Percentiles rank a stretch among this genome's conserved stretches.
Evolutionary conservation across 2,113 vertebrate species (phyloP).

Genomic region (Cyprinus carpio): DNA sequence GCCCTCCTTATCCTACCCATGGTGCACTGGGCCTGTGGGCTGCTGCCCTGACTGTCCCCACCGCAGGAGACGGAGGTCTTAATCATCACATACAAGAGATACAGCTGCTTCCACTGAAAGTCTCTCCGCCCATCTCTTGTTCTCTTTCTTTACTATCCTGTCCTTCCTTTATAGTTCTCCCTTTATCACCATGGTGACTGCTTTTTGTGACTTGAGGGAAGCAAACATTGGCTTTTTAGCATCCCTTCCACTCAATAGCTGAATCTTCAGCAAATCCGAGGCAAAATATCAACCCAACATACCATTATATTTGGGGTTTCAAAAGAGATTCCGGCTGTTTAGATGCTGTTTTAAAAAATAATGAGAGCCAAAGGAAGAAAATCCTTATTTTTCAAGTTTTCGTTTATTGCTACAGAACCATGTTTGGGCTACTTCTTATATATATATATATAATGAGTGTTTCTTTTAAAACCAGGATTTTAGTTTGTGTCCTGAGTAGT

Average conservation of each 20-base stretch:
- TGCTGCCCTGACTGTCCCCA: slow-evolving; percentile 13
- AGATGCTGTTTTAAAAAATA: background rate
- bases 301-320: background rate
- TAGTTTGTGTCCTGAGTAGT: background rate
- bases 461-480: background rate
- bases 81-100: slow-evolving; percentile 51
- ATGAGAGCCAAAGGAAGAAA: background rate
- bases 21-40: slow-evolving; percentile 11
- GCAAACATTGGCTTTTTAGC: slow-evolving; percentile 18
- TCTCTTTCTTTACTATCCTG: slow-evolving; percentile 16
- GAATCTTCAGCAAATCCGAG: slow-evolving; percentile 15
- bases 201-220: slow-evolving; percentile 41
- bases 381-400: background rate
- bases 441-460: background rate
- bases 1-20: slow-evolving; percentile 31
- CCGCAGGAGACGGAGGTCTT: slow-evolving; percentile 46
- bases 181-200: slow-evolving; percentile 54
- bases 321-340: background rate
- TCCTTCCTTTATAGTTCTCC: background rate
- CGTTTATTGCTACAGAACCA: background rate
- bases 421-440: background rate
- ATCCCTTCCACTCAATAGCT: background rate
- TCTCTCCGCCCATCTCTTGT: slow-evolving; percentile 3
- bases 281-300: background rate
- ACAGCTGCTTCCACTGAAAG: slow-evolving; percentile 40